Evolutionary conservation across 2,888 invertebrate species (phyloP).

Genomic region (Hydrotaea diabolus): DNA sequence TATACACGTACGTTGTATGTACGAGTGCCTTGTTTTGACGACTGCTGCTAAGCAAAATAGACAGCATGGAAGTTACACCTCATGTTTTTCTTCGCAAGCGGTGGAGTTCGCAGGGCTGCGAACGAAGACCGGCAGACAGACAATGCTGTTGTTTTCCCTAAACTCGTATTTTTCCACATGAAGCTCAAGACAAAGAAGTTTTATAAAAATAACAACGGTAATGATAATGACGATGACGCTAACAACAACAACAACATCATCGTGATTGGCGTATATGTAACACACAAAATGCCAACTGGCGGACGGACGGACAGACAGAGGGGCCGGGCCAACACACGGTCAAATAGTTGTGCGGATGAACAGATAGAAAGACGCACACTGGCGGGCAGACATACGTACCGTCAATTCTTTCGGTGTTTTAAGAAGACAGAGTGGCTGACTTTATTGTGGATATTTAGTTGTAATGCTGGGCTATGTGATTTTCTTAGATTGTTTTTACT

Average conservation of each 20-base stretch:
- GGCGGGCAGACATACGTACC: background rate
- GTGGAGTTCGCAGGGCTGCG: too few species aligned
- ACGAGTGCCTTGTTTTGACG: background rate
- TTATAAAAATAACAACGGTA: slow-evolving; percentile 15
- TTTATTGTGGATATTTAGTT: background rate
- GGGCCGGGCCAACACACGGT: background rate
- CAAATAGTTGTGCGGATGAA: background rate
- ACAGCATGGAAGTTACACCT: slow-evolving; percentile 4
- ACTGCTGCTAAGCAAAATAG: slow-evolving; percentile 12
- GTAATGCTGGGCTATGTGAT: background rate
- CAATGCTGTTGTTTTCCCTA: background rate
- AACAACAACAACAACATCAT: background rate
- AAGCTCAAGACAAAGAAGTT: background rate
- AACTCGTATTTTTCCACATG: background rate
- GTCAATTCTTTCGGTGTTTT: background rate
- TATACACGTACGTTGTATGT: slow-evolving; percentile 25
- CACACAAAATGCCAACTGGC: too few species aligned
- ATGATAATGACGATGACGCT: background rate
- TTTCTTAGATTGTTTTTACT: background rate
- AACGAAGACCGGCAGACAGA: background rate
- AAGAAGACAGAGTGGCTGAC: background rate
- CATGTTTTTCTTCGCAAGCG: background rate
- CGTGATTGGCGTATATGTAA: slow-evolving; percentile 17
- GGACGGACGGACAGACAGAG: background rate
- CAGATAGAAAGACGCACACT: background rate